Evolutionary conservation across 2,797 vertebrate genomes (phyloP), one percentile per base, ranked within the genome.

Genomic region (Triplophysa bombifrons): DNA sequence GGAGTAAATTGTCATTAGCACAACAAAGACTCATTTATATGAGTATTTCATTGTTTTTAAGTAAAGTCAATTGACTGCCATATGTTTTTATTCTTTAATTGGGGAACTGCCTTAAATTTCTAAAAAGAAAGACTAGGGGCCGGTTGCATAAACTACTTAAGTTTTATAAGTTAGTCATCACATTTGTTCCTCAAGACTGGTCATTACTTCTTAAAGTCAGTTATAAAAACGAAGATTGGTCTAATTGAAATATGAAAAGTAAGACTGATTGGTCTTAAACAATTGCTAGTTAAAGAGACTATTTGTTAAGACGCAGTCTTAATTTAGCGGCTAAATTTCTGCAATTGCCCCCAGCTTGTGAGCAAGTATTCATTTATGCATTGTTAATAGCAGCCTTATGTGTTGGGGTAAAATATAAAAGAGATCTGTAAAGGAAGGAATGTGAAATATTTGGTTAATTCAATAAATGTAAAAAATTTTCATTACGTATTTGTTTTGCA

Each of bases 21-120:
- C 93, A 94, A 93, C 89, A 84, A 53, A 65, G 84, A 87, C 85
- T 91, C 88, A 89, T 27, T 91, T 78, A 25, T 72, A 27, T 53
- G 25, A 38, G 58, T 61, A 16, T 30, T 27, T 58, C 0, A 9
- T 55, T 60, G 38, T 68, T 72, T 78, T 72, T 72, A 71, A 55
- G 41, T 41, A 9, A 19, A 56, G n/a, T 61, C 66, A 16, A 9
- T 44, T 8, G 76, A 64, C 77, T 80, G 77, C 77, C 77, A 73
- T 25, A 91, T 91, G 85, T 85, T 91, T 92, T 82, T 76, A 68
- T 74, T 89, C 87, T 86, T 92, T 88, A 89, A 89, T 93, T 93
- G 87, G 91, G 90, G 87, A 93, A 91, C 91, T 91, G 93, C 92
- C 92, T 94, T 94, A 93, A 88, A 92, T 91, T 92, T 91, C 88